Percentiles rank a stretch among this genome's conserved stretches.
phyloP scores from a whole-genome alignment of 1,140 invertebrate species.

The Drosophila murphyi region DNA sequence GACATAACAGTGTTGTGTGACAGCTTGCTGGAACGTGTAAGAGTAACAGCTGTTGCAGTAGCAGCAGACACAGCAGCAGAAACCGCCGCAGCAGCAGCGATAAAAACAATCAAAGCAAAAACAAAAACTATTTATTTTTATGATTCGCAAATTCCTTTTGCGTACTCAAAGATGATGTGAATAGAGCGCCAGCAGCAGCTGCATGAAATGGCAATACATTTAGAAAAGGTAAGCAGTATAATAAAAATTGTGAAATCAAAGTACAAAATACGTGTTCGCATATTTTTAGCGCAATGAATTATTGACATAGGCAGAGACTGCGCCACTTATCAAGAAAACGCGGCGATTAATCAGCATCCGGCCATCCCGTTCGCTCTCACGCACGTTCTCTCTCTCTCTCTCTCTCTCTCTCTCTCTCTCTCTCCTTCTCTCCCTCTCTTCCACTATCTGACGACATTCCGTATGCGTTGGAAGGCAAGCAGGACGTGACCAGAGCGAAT shows the following conservation, averaged over 20 bases:
- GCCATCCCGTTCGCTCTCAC: background rate
- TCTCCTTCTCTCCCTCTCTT: background rate
- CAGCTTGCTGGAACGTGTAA: conserved; percentile 10
- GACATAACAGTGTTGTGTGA: background rate
- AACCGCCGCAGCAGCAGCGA: background rate
- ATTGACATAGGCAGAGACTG: background rate
- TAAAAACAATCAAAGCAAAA: conserved; percentile 17
- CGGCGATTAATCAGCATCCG: conserved; percentile 37
- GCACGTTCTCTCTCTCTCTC: background rate
- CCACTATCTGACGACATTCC: background rate
- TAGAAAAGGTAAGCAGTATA: conserved; percentile 20
- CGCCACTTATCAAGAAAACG: conserved; percentile 1
- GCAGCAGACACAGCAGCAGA: background rate
- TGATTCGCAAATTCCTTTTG: conserved; percentile 4
- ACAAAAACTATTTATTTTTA: conserved; percentile 15
- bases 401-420: background rate
- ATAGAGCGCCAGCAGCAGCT: background rate
- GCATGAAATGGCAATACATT: conserved; percentile 1
- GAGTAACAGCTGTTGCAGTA: conserved; percentile 17
- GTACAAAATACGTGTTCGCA: conserved; percentile 26
- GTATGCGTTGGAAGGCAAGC: background rate
- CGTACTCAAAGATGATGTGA: conserved; percentile 1
- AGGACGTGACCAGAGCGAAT: background rate
- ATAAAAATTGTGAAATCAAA: conserved; percentile 24
- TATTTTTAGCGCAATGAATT: conserved; percentile 33